phyloP scores from a whole-genome alignment of 2,888 invertebrate genomes.

The Imbricaverruca yamaguchii region DNA sequence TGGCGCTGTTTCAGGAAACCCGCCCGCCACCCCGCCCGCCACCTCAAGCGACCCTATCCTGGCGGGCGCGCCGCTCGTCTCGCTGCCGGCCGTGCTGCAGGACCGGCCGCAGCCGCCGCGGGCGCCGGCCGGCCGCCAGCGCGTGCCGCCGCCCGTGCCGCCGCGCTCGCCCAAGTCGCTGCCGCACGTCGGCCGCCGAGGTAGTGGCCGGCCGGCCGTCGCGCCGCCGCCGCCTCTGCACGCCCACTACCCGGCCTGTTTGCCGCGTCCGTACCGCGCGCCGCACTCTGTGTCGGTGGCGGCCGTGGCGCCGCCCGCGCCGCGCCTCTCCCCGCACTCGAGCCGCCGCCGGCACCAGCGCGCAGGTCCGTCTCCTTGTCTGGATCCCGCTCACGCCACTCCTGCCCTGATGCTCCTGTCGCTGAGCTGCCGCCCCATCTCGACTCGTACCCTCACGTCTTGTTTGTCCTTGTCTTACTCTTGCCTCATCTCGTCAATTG shows the following conservation, averaged over 20 bases:
- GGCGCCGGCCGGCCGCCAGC: constrained; percentile 27
- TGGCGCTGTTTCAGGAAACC: not conserved
- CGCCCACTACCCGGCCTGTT: not conserved
- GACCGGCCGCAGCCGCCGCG: constrained; percentile 31
- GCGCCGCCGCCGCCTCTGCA: not conserved
- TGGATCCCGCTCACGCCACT: too few relatives aligned
- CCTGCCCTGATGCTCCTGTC: too few relatives aligned
- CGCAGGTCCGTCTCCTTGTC: not conserved
- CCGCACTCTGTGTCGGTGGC: not conserved
- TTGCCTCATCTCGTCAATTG: too few relatives aligned
- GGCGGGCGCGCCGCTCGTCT: not conserved
- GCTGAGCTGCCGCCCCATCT: too few relatives aligned
- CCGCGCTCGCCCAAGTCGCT: constrained; percentile 31
- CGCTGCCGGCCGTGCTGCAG: constrained; percentile 32
- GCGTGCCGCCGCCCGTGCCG: constrained; percentile 33
- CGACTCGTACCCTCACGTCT: too few relatives aligned
- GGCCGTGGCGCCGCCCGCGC: not conserved
- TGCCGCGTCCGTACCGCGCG: constrained; percentile 13
- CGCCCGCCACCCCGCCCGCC: not conserved
- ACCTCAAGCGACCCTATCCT: not conserved
- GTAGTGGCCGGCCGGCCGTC: constrained; percentile 23
- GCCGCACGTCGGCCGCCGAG: constrained; percentile 24
- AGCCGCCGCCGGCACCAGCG: not conserved
- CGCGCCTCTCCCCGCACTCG: not conserved
- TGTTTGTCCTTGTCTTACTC: too few relatives aligned